Conservation (phyloP, 1,140 invertebrate genomes). For the Zaprionus ghesquierei region DNA sequence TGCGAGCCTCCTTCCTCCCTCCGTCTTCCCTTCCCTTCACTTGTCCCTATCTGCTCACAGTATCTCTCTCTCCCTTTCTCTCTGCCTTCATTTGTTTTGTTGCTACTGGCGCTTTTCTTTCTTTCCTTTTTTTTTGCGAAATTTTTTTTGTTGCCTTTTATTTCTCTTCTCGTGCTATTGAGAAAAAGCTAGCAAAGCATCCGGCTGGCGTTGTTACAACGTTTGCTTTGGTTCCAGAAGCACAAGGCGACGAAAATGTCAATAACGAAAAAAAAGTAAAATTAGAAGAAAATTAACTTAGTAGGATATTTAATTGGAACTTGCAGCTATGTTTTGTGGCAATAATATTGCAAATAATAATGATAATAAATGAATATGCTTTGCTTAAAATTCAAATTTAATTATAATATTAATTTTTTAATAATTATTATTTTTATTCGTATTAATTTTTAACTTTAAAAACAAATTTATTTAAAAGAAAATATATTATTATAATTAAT, state of each 20-base stretch:
- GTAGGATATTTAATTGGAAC: no score
- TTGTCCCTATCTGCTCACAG: neutral
- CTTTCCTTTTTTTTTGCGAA: slow-evolving; percentile 1
- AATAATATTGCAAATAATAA: no score
- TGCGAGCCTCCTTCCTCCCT: neutral
- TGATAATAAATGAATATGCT: no score
- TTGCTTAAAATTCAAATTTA: no score
- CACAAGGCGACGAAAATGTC: slow-evolving; percentile 27
- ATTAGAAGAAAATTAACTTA: no score
- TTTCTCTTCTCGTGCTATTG: slow-evolving; percentile 22
- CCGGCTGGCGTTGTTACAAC: slow-evolving; percentile 47
- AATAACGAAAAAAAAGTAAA: neutral
- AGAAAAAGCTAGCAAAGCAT: slow-evolving; percentile 64
- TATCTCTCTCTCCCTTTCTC: neutral
- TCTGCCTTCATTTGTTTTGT: slow-evolving; percentile 58
- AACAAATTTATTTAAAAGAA: no score
- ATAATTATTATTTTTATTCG: no score
- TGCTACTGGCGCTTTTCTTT: slow-evolving; percentile 16
- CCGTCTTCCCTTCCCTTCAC: neutral
- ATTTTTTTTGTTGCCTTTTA: slow-evolving; percentile 10
- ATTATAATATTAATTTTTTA: no score
- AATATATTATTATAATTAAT: no score
- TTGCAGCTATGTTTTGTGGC: no score
- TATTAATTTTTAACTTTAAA: no score
- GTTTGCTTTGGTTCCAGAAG: slow-evolving; percentile 14